A percentile compares a stretch with the other conserved stretches of the same genome.
These are phyloP conservation scores for Chloebia gouldiae DNA, from an alignment of 2,113 vertebrate species.

Conservation along the genomic window DNA sequence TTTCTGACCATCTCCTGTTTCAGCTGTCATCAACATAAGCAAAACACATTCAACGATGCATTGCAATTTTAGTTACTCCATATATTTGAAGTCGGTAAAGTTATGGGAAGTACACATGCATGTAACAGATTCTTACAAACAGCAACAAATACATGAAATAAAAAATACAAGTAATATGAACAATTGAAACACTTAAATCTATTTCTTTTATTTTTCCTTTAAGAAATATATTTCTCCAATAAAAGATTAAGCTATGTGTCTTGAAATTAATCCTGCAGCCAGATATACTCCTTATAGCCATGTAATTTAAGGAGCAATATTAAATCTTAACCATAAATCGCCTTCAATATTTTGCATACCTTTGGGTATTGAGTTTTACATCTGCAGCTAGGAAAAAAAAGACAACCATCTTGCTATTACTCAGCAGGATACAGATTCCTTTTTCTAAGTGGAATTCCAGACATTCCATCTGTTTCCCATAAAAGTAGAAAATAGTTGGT, in stretches of 20 bases:
- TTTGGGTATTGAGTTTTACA: constrained; percentile 52
- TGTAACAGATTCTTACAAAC: not conserved
- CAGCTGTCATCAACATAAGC: not conserved
- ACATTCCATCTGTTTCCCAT: constrained; percentile 70
- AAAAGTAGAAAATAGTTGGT: constrained; percentile 62
- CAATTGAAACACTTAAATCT: not conserved
- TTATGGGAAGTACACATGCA: not conserved
- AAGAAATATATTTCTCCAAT: not conserved
- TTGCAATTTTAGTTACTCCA: not conserved
- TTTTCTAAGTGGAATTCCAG: constrained; percentile 72
- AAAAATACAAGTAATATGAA: not conserved
- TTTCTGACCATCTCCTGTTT: not conserved
- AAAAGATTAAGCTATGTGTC: not conserved
- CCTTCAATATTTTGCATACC: constrained; percentile 45
- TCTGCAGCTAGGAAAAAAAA: constrained; percentile 34
- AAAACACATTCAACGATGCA: not conserved
- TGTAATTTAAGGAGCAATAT: constrained; percentile 6
- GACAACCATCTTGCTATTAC: constrained; percentile 50
- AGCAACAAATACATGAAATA: not conserved
- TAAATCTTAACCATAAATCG: constrained; percentile 44
- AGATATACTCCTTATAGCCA: not conserved
- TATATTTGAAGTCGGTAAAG: not conserved
- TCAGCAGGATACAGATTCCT: constrained; percentile 69
- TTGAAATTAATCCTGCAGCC: constrained; percentile 13
- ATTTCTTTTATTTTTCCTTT: not conserved